These are phyloP conservation scores for Chalcosyrphus nemorum DNA, from an alignment of 2,888 invertebrate species.

Conservation along the genomic window DNA sequence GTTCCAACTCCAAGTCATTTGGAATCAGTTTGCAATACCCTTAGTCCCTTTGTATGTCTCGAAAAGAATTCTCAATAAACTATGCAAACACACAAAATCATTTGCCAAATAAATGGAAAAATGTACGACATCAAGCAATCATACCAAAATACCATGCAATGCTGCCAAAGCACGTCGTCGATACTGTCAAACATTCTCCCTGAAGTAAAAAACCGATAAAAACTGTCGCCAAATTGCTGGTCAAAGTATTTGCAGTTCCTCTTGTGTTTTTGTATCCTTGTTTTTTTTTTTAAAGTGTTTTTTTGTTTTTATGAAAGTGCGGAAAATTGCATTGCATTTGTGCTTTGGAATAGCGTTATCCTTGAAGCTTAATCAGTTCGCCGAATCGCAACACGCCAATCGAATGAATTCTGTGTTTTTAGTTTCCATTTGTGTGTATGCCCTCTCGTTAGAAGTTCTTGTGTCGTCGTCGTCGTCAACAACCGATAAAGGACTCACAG, in stretches of 20 bases:
- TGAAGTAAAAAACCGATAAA: conserved; percentile 54
- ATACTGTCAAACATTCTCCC: conserved; percentile 38
- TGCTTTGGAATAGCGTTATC: conserved; percentile 45
- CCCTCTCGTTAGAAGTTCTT: conserved; percentile 16
- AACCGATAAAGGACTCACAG: conserved; percentile 59
- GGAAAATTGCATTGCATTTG: conserved; percentile 59
- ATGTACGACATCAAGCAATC: conserved; percentile 4
- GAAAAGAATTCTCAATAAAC: neutral
- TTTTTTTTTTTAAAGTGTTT: conserved; percentile 1
- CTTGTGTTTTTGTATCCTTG: neutral
- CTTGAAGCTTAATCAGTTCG: conserved; percentile 48
- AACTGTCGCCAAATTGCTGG: conserved; percentile 62
- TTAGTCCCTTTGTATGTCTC: neutral
- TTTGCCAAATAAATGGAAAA: conserved; percentile 7
- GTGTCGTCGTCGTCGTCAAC: conserved; percentile 39
- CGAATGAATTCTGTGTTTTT: conserved; percentile 36
- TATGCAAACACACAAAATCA: neutral
- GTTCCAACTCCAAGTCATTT: neutral
- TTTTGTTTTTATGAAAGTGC: conserved; percentile 14
- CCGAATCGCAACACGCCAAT: conserved; percentile 53
- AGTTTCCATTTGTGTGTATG: conserved; percentile 3
- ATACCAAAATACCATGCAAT: conserved; percentile 16
- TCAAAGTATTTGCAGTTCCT: conserved; percentile 5
- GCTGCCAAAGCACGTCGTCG: conserved; percentile 61
- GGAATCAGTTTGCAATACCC: neutral